Evolutionary conservation across 2,888 invertebrate genomes (phyloP).

Genomic region (Coleophora flavipennella): DNA sequence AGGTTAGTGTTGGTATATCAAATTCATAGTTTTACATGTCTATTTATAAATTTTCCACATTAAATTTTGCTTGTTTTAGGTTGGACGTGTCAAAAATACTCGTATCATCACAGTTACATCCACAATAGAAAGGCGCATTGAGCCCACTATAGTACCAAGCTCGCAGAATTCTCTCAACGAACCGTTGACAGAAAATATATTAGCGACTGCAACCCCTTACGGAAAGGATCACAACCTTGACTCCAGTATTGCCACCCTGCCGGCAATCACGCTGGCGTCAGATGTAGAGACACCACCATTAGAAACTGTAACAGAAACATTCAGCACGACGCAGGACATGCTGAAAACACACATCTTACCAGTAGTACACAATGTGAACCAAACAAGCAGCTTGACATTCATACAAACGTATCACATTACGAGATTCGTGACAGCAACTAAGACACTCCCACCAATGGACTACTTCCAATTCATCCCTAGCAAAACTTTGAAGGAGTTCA

Average conservation of each 20-base stretch:
- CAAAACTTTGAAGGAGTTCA: conserved; percentile 90
- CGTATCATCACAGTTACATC: conserved; percentile 91
- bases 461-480: conserved; percentile 89
- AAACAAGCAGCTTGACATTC: conserved; percentile 84
- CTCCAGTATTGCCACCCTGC: conserved; percentile 87
- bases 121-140: conserved; percentile 85
- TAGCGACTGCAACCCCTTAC: conserved; percentile 83
- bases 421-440: conserved; percentile 89
- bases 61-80: conserved; percentile 62
- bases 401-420: conserved; percentile 92
- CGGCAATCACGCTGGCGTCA: conserved; percentile 82
- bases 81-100: conserved; percentile 89
- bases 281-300: conserved; percentile 88
- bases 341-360: conserved; percentile 92
- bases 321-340: conserved; percentile 91
- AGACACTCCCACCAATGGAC: conserved; percentile 90
- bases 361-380: conserved; percentile 80
- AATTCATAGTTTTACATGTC: background rate
- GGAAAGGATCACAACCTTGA: conserved; percentile 79
- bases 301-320: conserved; percentile 91
- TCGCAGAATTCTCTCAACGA: conserved; percentile 77
- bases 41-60: background rate
- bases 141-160: conserved; percentile 67
- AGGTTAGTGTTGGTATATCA: conserved; percentile 71
- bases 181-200: conserved; percentile 89